Base-by-base conservation (phyloP, 2,888 invertebrate species). In the Synergus laeviventris region DNA sequence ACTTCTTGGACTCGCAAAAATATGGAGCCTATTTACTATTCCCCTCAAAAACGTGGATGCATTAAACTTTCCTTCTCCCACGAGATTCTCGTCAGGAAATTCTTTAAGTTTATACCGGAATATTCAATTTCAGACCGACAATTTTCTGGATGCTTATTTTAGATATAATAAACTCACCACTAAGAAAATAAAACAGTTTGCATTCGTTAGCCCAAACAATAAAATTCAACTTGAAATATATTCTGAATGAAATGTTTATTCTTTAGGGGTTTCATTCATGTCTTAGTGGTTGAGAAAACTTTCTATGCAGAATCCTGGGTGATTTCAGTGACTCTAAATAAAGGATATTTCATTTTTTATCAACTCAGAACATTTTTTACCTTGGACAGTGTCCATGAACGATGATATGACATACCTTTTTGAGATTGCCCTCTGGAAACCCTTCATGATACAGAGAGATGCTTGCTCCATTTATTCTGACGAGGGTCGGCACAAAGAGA, bases 11-110 rank as follows among this genome's bases (percentile, higher is more conserved):
- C 49, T 70, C 14, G 24, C 11, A 70, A 76, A 76, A 70, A 76
- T 76, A 73, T 76, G 24, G 60, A 31, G 59, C 59, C 42, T 76
- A 76, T 76, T 73, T 73, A 75, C 66, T 54, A 75, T 75, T 66
- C 59, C 24, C 56, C 39, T n/a, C 36, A 39, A 75, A 75, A 75
- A 66, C 54, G 16, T 36, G 66, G 66, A 70, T 70, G 36, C 70
- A 70, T 70, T 70, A 70, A 70, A 70, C 49, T 70, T 70, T 70
- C 49, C 49, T 31, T 49, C 49, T 70, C 70, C 70, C 70, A 24
- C 49, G 70, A 38, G 64, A 70, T 70, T 49, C 49, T 45, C 49
- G 3, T 16, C 49, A 9, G 49, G 70, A 70, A 66, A 66, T 66
- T 45, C 66, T 66, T 24, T 18, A 66, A 49, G 49, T 70, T 70